Evolutionary conservation across 2,113 vertebrate genomes (phyloP), one percentile per base, ranked within the genome.

Genomic region (Chionis minor): DNA sequence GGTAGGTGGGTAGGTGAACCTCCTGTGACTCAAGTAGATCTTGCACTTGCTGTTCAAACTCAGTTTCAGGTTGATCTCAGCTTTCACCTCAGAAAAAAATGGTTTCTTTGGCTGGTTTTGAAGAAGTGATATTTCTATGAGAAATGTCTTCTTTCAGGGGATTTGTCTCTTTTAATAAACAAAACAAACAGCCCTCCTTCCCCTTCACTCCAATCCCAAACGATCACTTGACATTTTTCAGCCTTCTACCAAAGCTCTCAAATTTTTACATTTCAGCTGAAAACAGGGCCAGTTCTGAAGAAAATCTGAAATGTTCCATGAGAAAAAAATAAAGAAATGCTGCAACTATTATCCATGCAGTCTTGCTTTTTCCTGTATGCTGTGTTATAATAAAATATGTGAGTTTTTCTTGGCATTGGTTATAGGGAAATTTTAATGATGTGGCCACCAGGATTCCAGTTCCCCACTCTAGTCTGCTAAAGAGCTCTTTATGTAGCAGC

Each of bases 131-230:
- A 77, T 96, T 92, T 96, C 59, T 18, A 3, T 35, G 40, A 92
- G 58, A 96, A 93, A 93, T 86, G 66, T 66, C 92, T 93, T 63
- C 67, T 93, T 77, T 49, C 95, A 83, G 22, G 91, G 88, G 86
- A 94, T 95, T 96, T 93, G 32, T 59, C n/a, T 72, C 90, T 82
- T 81, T 61, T 61, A 80, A 92, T 15, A 61, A 95, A 56, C 47
- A 90, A 85, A 65, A 59, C 15, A 92, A 83, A 44, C 52, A 62
- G 11, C 16, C 18, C 12, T 82, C 27, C 14, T 69, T 75, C 26
- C 30, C 40, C 10, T 75, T 80, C 40, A 12, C 24, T 84, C 78
- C 56, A 75, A 6, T 88, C 92, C 92, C 88, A 82, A 88, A 69
- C 20, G 44, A 30, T 69, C 35, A 30, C 14, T 69, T 92, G 89